Evolutionary conservation across 2,888 invertebrate species (phyloP), one percentile per base, ranked within the genome.

Genomic region (Alcis repandata): DNA sequence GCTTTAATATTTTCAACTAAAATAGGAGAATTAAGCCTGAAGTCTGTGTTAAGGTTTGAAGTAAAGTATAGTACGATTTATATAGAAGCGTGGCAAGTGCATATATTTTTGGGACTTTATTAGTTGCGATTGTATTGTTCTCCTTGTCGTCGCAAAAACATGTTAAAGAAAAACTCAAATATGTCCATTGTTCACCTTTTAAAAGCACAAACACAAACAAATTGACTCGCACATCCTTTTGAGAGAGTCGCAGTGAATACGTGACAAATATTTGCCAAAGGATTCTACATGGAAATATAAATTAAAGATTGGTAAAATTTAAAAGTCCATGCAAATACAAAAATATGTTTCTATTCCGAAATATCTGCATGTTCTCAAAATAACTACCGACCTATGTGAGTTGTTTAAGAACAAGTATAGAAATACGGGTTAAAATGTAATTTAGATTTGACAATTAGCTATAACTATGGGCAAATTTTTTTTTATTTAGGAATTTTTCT

Each of bases 201-300:
- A 53, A 52, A 51, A 43, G 3, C 13, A 13, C 32, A 58, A 59
- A 53, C 13, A 13, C 32, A 58, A 59, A 53, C 17, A 38, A 62
- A 57, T 54, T 59, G 32, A 33, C 63, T 33, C 56, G 33, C 38
- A 45, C 51, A 68, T 48, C 64, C 51, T 68, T 69, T 70, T 63
- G 59, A 68, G 63, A 70, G 66, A 58, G 65, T 11, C 54, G 36
- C 62, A 70, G 68, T 59, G 54, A 61, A 64, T 63, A 67, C 63
- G 6, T 27, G 6, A 67, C 68, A 76, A 79, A 79, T 75, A 77
- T 79, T 76, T 71, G 68, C 71, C 63, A 59, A 69, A 76, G 73
- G 72, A 69, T 79, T 74, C 72, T 69, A 60, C 73, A 64, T 52
- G 67, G 59, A 74, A 64, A 54, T 49, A 19, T 15, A 64, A 54